Conservation (phyloP, 1,140 invertebrate genomes). For the Drosophila kikkawai region DNA sequence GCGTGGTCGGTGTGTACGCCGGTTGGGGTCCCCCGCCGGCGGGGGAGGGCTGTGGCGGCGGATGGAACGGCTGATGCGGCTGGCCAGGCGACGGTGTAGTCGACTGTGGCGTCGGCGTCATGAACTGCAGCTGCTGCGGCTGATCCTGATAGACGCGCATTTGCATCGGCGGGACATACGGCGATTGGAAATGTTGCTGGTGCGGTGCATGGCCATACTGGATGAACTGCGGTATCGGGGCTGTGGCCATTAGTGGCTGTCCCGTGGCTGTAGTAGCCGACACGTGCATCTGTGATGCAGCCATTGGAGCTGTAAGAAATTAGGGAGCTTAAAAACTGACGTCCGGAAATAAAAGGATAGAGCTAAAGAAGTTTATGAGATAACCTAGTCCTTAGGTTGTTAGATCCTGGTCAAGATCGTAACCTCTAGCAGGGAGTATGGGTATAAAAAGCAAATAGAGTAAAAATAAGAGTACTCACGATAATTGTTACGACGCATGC, state of each 20-base stretch:
- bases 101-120: constrained; percentile 87
- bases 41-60: constrained; percentile 87
- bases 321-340: neutral
- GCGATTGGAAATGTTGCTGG: constrained; percentile 87
- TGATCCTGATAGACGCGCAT: constrained; percentile 88
- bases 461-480: constrained; percentile 46
- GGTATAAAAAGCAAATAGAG: neutral
- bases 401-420: neutral
- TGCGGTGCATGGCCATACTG: constrained; percentile 88
- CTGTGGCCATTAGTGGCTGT: constrained; percentile 92
- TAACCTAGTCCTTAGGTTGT: neutral
- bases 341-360: neutral
- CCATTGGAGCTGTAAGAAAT: constrained; percentile 86
- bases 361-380: neutral
- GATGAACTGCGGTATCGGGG: constrained; percentile 87
- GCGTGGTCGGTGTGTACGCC: constrained; percentile 78
- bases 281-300: constrained; percentile 90
- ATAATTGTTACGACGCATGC: constrained; percentile 75
- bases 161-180: constrained; percentile 86
- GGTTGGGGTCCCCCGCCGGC: constrained; percentile 85
- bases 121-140: constrained; percentile 87
- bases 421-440: neutral
- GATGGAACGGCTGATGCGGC: constrained; percentile 87
- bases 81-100: constrained; percentile 89
- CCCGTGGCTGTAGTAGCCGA: constrained; percentile 91